Conservation (phyloP, 2,797 vertebrate genomes). For the Catostomus latipinnis region DNA sequence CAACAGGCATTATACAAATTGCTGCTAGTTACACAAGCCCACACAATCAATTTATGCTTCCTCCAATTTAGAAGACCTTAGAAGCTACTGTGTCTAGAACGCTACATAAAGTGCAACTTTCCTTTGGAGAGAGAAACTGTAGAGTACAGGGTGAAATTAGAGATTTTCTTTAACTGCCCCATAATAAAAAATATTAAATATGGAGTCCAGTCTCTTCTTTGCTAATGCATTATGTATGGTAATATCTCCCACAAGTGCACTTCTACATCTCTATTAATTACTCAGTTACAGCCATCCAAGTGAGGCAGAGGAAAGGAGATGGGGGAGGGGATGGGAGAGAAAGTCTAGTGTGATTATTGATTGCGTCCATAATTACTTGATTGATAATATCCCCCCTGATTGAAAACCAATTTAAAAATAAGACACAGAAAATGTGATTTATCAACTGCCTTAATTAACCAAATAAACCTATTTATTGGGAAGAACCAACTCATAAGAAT, state of each 20-base stretch:
- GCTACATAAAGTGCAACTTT: slow-evolving; percentile 20
- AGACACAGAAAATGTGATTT: not conserved
- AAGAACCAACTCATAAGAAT: no score
- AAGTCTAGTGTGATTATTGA: slow-evolving; percentile 20
- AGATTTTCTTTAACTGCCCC: slow-evolving; percentile 43
- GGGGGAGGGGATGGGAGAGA: slow-evolving; percentile 1
- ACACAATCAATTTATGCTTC: not conserved
- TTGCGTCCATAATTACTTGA: slow-evolving; percentile 14
- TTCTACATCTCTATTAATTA: slow-evolving; percentile 63
- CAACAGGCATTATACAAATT: no score
- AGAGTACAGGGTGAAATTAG: slow-evolving; percentile 35
- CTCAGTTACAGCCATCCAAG: slow-evolving; percentile 53
- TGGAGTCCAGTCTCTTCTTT: slow-evolving; percentile 46
- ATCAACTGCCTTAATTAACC: no score
- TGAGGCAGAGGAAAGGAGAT: slow-evolving; percentile 8
- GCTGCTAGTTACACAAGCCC: not conserved
- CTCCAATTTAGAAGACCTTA: not conserved
- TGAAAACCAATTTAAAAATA: slow-evolving; percentile 5
- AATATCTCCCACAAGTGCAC: slow-evolving; percentile 58
- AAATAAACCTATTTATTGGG: no score
- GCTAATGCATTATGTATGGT: slow-evolving; percentile 57
- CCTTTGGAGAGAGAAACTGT: not conserved
- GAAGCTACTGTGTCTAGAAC: not conserved
- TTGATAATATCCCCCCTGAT: not conserved
- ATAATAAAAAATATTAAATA: slow-evolving; percentile 58